These are phyloP conservation scores for Leucoraja erinaceus DNA, from an alignment of 2,113 vertebrate genomes.

Conservation along the genomic window DNA sequence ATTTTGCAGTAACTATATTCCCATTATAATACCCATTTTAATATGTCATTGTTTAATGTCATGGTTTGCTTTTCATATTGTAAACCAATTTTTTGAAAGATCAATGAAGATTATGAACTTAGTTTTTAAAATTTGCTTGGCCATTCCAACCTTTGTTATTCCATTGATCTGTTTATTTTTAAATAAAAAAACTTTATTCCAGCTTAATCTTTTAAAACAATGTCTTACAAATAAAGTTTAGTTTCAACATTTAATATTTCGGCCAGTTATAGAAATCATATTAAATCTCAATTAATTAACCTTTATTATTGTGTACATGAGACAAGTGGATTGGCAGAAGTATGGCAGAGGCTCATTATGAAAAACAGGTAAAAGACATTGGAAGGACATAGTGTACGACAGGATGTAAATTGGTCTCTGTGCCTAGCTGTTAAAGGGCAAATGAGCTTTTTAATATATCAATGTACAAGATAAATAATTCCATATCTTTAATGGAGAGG, in stretches of 20 bases:
- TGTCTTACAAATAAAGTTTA: background rate
- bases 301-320: background rate
- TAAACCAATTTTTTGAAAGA: background rate
- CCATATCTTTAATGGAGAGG: background rate
- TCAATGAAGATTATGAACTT: background rate
- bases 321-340: background rate
- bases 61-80: background rate
- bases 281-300: background rate
- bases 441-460: background rate
- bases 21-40: too few species aligned
- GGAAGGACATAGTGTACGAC: background rate
- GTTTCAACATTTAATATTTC: background rate
- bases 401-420: background rate
- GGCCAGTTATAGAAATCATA: background rate
- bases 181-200: background rate
- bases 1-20: background rate
- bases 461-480: background rate
- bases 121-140: background rate
- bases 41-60: background rate
- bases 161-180: background rate
- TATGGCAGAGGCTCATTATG: background rate
- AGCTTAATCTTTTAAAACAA: background rate
- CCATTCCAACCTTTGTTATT: background rate
- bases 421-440: background rate
- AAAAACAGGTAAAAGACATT: background rate